These are phyloP conservation scores for Chionoecetes opilio DNA, from an alignment of 1,140 invertebrate species.

Conservation along the genomic window DNA sequence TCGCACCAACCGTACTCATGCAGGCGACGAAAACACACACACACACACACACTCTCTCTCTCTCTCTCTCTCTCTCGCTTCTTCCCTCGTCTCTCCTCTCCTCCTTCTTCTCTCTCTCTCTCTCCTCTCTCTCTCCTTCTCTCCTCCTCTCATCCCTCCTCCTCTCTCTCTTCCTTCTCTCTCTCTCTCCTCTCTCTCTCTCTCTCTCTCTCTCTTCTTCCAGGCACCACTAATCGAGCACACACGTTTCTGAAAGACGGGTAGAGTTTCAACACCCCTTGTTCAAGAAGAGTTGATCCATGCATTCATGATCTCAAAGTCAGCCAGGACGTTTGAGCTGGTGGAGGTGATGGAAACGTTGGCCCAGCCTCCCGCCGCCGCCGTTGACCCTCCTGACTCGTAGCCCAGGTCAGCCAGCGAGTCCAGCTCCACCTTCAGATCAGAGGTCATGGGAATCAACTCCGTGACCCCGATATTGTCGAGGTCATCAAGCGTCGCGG, in stretches of 20 bases:
- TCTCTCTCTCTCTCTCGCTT: not conserved
- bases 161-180: too few species aligned
- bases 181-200: too few species aligned
- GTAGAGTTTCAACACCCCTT: not conserved
- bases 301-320: conserved; percentile 81
- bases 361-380: conserved; percentile 54
- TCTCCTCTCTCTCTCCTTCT: not conserved
- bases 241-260: not conserved
- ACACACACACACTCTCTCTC: too few species aligned
- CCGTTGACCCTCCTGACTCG: conserved; percentile 67
- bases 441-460: conserved; percentile 80
- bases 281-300: conserved; percentile 81
- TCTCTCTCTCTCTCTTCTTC: not conserved
- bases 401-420: conserved; percentile 76
- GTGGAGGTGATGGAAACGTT: conserved; percentile 66
- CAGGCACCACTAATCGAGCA: not conserved
- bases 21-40: not conserved
- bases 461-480: conserved; percentile 81
- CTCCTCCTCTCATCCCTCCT: too few species aligned
- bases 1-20: not conserved
- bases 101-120: too few species aligned
- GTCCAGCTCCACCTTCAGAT: conserved; percentile 80
- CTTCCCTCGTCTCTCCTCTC: too few species aligned
- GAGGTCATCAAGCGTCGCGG: conserved; percentile 80
- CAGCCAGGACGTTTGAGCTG: conserved; percentile 78